A percentile compares a stretch with the other conserved stretches of the same genome.
phyloP scores from a whole-genome alignment of 2,113 vertebrate genomes.

The Aspidoscelis tigris region DNA sequence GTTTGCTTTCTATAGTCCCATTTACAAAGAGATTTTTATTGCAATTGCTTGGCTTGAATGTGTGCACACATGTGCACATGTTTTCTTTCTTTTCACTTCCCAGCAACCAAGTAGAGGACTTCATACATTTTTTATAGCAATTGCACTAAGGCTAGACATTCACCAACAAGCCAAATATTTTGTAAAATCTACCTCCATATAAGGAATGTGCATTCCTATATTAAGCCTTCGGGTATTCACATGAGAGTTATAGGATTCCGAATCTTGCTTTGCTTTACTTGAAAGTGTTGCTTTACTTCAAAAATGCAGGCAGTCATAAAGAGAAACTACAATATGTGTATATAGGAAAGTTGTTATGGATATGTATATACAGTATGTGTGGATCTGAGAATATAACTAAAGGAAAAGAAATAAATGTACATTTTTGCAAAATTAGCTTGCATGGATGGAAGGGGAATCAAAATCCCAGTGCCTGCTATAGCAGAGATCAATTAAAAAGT shows the following conservation, averaged over 20 bases:
- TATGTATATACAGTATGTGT: background rate
- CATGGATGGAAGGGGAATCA: too few species aligned
- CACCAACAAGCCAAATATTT: background rate
- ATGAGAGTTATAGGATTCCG: background rate
- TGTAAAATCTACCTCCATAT: background rate
- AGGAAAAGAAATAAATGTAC: background rate
- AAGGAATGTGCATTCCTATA: background rate
- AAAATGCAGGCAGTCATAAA: background rate
- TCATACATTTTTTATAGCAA: background rate
- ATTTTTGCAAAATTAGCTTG: background rate
- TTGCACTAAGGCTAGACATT: background rate
- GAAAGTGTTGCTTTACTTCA: background rate
- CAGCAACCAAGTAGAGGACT: constrained; percentile 9
- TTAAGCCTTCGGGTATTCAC: background rate
- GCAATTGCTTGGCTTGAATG: constrained; percentile 50
- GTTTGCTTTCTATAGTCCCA: constrained; percentile 39
- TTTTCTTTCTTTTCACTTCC: constrained; percentile 31
- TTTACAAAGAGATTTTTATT: constrained; percentile 41
- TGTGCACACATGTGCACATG: constrained; percentile 17
- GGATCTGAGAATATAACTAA: background rate
- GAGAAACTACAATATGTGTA: too few species aligned
- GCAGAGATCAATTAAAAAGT: constrained; percentile 24
- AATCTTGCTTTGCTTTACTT: background rate
- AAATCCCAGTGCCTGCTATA: background rate
- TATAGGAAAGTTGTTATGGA: too few species aligned